Evolutionary conservation across 2,113 vertebrate species (phyloP).

Genomic region (Gobiocypris rarus): DNA sequence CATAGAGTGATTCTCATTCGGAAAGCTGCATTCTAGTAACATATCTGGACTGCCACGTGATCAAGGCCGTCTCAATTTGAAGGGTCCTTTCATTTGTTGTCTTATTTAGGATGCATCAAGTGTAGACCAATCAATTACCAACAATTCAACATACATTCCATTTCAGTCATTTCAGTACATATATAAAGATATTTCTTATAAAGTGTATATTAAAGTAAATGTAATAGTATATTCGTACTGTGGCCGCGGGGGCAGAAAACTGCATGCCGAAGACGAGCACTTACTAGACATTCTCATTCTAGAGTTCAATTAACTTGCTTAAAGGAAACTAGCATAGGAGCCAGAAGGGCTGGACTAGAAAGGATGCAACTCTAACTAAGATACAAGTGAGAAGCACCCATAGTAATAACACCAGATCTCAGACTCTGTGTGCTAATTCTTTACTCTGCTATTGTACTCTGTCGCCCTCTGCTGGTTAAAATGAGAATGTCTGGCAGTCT

Average conservation of each 20-base stretch:
- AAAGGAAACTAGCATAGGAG: background rate
- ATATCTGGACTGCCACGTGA: background rate
- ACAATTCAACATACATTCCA: too few species aligned
- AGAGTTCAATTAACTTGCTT: background rate
- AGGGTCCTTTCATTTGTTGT: background rate
- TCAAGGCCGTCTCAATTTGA: background rate
- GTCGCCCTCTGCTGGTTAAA: conserved; percentile 66
- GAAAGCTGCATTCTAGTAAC: background rate
- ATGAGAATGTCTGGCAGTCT: background rate
- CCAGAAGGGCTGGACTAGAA: background rate
- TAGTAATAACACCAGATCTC: conserved; percentile 12
- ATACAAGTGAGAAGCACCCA: background rate
- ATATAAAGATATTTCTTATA: background rate
- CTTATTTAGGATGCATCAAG: background rate
- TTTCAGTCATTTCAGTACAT: too few species aligned
- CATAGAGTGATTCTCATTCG: background rate
- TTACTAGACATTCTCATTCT: background rate
- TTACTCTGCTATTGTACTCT: conserved; percentile 52
- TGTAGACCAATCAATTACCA: background rate
- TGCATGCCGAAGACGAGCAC: too few species aligned
- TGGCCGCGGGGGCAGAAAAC: too few species aligned
- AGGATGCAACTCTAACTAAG: background rate
- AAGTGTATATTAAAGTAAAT: background rate
- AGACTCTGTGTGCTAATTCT: background rate
- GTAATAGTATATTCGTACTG: background rate